Conservation (phyloP, 2,888 invertebrate species). For the Patella caerulea region DNA sequence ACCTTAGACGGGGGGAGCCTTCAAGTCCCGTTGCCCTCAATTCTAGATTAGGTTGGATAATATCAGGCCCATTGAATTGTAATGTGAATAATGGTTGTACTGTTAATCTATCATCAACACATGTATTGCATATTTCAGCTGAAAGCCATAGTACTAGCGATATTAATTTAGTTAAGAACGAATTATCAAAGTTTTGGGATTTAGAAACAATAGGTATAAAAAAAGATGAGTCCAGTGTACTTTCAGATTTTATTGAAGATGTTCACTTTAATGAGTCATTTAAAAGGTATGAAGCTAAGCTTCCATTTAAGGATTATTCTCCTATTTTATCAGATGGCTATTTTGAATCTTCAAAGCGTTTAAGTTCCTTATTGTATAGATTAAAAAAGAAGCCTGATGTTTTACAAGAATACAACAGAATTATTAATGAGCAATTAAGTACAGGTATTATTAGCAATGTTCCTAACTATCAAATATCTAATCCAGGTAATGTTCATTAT, state of each 20-base stretch:
- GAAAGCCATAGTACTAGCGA: background rate
- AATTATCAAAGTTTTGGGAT: background rate
- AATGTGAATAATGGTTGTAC: background rate
- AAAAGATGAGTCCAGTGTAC: background rate
- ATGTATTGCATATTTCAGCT: background rate
- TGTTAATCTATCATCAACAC: background rate
- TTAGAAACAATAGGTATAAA: background rate
- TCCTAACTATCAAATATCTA: too few relatives aligned
- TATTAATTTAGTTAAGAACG: background rate
- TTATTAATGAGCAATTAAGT: too few relatives aligned
- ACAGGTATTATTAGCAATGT: too few relatives aligned
- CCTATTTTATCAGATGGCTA: background rate
- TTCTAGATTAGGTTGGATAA: background rate
- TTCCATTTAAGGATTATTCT: background rate
- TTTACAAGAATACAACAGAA: too few relatives aligned
- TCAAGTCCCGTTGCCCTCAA: background rate
- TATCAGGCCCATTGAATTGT: background rate
- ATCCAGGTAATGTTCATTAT: too few relatives aligned
- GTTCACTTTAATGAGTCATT: background rate
- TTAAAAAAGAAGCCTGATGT: too few relatives aligned
- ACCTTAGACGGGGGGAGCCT: background rate
- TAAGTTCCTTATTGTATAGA: too few relatives aligned
- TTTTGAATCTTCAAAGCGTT: background rate
- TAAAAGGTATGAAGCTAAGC: background rate
- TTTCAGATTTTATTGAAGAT: background rate